Percentiles rank a stretch among this genome's conserved stretches.
phyloP scores from a whole-genome alignment of 2,797 vertebrate species.

The Rhinatrema bivittatum region DNA sequence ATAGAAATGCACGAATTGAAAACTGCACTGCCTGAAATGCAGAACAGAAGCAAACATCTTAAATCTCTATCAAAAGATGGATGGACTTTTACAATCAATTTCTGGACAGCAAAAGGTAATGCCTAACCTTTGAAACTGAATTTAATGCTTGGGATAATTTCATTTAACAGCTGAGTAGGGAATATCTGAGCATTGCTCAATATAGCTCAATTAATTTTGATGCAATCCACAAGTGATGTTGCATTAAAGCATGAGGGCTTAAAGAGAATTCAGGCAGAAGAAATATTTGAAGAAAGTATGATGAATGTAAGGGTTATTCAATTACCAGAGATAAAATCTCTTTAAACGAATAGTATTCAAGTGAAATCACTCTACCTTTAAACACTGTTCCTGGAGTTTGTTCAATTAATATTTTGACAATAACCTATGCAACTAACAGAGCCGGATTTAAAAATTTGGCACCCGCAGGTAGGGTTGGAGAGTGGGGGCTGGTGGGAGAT shows the following conservation, averaged over 20 bases:
- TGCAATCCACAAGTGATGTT: conserved; percentile 17
- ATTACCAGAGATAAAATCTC: neutral
- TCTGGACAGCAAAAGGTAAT: too few species aligned
- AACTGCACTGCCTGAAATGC: too few species aligned
- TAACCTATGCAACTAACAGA: too few species aligned
- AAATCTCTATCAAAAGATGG: too few species aligned
- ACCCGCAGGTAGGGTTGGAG: too few species aligned
- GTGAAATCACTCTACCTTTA: neutral
- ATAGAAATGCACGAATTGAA: too few species aligned
- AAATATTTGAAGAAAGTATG: neutral
- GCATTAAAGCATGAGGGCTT: conserved; percentile 1
- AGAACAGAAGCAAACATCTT: too few species aligned
- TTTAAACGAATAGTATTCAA: neutral
- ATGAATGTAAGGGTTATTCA: neutral
- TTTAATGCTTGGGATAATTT: conserved; percentile 12
- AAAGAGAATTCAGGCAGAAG: conserved; percentile 11
- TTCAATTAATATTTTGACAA: too few species aligned
- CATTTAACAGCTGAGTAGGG: conserved; percentile 2
- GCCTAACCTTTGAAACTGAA: neutral
- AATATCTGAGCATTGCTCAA: conserved; percentile 2
- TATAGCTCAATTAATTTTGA: conserved; percentile 4
- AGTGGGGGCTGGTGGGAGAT: too few species aligned
- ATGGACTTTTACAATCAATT: too few species aligned
- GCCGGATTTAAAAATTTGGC: too few species aligned
- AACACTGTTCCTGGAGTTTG: too few species aligned